Percentiles rank a stretch among this genome's conserved stretches.
Evolutionary conservation across 2,797 vertebrate species (phyloP).

Genomic region (Etheostoma nigrum): DNA sequence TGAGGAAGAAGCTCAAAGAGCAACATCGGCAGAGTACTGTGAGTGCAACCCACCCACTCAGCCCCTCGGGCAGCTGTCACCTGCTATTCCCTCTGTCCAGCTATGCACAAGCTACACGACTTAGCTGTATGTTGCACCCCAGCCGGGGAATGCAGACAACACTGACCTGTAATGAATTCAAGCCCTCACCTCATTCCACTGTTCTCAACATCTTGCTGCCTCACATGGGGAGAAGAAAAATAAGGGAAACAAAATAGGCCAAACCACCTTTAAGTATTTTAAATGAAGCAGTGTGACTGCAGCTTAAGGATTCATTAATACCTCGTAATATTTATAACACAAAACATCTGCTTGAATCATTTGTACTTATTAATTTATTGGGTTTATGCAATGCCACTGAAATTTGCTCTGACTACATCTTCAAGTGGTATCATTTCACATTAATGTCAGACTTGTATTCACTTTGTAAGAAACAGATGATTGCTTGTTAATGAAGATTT

Average conservation of each 20-base stretch:
- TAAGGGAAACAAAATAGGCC: conserved; percentile 16
- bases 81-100: conserved; percentile 66
- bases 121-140: conserved; percentile 64
- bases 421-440: conserved; percentile 21
- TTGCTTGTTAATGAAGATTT: conserved; percentile 25
- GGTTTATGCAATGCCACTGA: conserved; percentile 15
- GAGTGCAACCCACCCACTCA: conserved; percentile 79
- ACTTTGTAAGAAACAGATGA: conserved; percentile 23
- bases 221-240: conserved; percentile 22
- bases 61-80: conserved; percentile 73
- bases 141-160: conserved; percentile 41
- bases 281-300: conserved; percentile 25
- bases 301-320: conserved; percentile 40
- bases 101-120: conserved; percentile 56
- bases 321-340: conserved; percentile 47
- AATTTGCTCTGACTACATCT: conserved; percentile 19
- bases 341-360: conserved; percentile 38
- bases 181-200: conserved; percentile 59
- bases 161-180: conserved; percentile 79
- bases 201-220: conserved; percentile 41
- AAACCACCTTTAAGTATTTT: conserved; percentile 25
- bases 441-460: conserved; percentile 31
- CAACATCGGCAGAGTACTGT: conserved; percentile 87
- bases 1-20: conserved; percentile 88
- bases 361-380: conserved; percentile 31